Evolutionary conservation across 2,797 vertebrate species (phyloP).

Genomic region (Diglossa cyanea): DNA sequence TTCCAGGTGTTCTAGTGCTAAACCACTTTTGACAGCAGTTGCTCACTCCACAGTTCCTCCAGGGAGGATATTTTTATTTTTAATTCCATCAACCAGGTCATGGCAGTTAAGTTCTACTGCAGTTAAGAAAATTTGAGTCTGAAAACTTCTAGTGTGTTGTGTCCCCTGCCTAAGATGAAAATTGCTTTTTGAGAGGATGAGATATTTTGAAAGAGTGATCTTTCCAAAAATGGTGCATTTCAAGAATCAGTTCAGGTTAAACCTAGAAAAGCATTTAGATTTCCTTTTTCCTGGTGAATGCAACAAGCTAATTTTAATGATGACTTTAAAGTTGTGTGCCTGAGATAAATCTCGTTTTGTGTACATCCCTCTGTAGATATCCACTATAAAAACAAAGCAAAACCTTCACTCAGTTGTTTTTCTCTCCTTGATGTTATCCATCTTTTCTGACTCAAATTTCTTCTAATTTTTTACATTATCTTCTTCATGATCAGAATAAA

Average conservation of each 20-base stretch:
- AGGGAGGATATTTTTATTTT: background rate
- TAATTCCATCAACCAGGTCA: background rate
- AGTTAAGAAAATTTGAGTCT: background rate
- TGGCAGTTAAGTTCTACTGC: background rate
- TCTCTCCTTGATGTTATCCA: background rate
- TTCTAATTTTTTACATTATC: fast-evolving
- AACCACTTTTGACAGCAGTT: background rate
- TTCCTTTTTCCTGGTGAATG: background rate
- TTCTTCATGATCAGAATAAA: background rate
- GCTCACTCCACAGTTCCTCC: background rate
- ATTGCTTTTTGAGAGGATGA: background rate
- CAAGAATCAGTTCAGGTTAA: background rate
- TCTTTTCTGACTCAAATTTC: background rate
- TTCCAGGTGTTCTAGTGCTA: background rate
- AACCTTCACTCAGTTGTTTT: background rate
- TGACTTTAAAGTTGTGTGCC: background rate
- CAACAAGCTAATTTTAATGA: background rate
- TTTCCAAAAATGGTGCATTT: background rate
- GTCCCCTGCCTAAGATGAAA: background rate
- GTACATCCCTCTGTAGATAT: background rate
- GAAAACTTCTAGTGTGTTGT: background rate
- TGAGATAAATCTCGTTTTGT: background rate
- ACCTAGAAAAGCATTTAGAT: background rate
- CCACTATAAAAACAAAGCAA: background rate
- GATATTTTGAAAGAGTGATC: background rate